Base-by-base conservation (phyloP, 1,140 invertebrate genomes). In the Plodia interpunctella region DNA sequence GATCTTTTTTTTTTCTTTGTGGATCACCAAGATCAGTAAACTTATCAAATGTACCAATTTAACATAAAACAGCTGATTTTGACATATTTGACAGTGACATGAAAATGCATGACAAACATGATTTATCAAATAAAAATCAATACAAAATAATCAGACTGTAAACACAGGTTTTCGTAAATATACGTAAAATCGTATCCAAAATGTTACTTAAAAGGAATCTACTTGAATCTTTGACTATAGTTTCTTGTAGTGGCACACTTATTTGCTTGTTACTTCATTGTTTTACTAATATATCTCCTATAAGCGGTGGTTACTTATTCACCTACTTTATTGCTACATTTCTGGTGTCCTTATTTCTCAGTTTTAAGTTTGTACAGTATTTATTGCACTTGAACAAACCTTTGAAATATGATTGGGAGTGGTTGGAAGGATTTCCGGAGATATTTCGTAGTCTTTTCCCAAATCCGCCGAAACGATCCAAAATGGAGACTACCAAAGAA, bases 311-410 rank as follows among this genome's bases (percentile, higher is more conserved):
- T 51, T 90, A 85, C 83, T 77, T 90, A 44, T 58, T 74, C 30
- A 57, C 75, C 54, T 90, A 88, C 58, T 60, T 81, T 49, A 55
- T 84, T 30, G 25, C 73, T 35, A n/a, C 89, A 17, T 84, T 89
- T 67, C 54, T 87, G 0, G 30, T 72, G 1, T 85, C 87, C 11
- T 58, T 89, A 15, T 73, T 75, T 35, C 57, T 85, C 35, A 88
- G 81, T 72, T 83, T 88, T 60, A 83, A 77, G 61, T 72, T 83
- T 65, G 83, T 90, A 28, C 86, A 90, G 62, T 86, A 78, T 78
- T 67, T 90, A 25, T 70, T 90, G 51, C 72, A 74, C 55, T 65
- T 83, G 55, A 88, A 86, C 58, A 84, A 82, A 55, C 88, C 89
- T 8, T 49, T 90, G n/a, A 85, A 85, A 55, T 81, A 81, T 60